These are phyloP conservation scores for Trematocara variabile DNA, from an alignment of 2,113 vertebrate genomes.

Conservation along the genomic window DNA sequence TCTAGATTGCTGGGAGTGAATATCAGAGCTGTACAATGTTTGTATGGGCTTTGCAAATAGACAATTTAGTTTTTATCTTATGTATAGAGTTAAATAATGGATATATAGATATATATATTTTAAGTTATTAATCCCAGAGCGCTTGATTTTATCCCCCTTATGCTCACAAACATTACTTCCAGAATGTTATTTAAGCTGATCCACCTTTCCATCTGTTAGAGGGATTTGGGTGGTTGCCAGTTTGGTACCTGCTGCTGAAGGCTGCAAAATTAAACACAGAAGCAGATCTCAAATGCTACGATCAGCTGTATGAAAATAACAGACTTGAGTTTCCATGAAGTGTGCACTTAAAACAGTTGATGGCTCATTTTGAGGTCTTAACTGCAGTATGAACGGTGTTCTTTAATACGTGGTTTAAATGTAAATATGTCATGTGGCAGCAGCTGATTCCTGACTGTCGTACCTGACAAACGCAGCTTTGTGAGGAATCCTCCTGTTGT, in stretches of 20 bases:
- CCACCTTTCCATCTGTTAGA: neutral
- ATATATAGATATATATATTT: neutral
- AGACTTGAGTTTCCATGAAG: neutral
- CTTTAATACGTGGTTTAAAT: neutral
- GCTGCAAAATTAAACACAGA: neutral
- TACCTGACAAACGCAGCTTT: neutral
- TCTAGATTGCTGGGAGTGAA: neutral
- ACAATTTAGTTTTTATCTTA: neutral
- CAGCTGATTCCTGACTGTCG: neutral
- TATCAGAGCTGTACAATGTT: neutral
- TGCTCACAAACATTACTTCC: neutral
- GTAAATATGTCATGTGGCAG: neutral
- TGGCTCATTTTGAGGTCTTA: neutral
- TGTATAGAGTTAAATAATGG: neutral
- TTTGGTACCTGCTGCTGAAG: neutral
- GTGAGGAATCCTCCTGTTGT: neutral
- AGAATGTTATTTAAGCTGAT: neutral
- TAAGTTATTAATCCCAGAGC: neutral
- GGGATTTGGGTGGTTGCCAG: neutral
- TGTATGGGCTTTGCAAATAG: neutral
- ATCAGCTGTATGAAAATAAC: neutral
- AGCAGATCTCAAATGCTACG: neutral
- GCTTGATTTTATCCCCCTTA: neutral
- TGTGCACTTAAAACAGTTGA: neutral
- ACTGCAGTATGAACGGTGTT: neutral